Evolutionary conservation across 1,140 invertebrate genomes (phyloP).

Genomic region (Palaemon carinicauda): DNA sequence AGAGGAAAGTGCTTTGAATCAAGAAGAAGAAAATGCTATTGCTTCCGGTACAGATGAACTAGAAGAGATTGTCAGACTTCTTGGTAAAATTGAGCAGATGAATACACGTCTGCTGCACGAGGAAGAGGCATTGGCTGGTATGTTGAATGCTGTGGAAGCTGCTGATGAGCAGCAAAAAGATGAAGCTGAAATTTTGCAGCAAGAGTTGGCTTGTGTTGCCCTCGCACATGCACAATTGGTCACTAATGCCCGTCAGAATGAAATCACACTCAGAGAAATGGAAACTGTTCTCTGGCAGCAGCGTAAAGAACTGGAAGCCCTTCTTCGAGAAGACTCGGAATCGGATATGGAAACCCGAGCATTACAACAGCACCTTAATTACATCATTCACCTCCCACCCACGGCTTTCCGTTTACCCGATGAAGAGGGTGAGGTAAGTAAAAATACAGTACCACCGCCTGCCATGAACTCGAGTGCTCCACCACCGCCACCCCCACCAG

Average conservation of each 20-base stretch:
- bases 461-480: slow-evolving; percentile 8
- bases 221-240: slow-evolving; percentile 67
- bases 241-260: slow-evolving; percentile 73
- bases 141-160: slow-evolving; percentile 24
- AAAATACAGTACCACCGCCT: not conserved
- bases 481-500: not conserved
- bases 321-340: slow-evolving; percentile 73
- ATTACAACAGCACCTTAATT: slow-evolving; percentile 50
- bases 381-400: slow-evolving; percentile 56
- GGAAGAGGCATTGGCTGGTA: slow-evolving; percentile 52
- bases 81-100: slow-evolving; percentile 50
- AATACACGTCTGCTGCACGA: slow-evolving; percentile 47
- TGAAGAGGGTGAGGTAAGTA: not conserved
- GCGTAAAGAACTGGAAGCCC: slow-evolving; percentile 71
- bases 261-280: slow-evolving; percentile 72
- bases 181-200: slow-evolving; percentile 58
- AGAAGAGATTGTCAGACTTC: slow-evolving; percentile 49
- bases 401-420: slow-evolving; percentile 51
- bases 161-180: slow-evolving; percentile 35
- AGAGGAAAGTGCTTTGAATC: slow-evolving; percentile 59
- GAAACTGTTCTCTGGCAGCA: slow-evolving; percentile 73
- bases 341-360: slow-evolving; percentile 69
- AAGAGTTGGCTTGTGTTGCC: slow-evolving; percentile 62
- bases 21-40: slow-evolving; percentile 62
- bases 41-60: slow-evolving; percentile 69